A percentile compares a stretch with the other conserved stretches of the same genome.
Conservation (phyloP, 2,888 invertebrate genomes). For the Drosophila anceps region DNA sequence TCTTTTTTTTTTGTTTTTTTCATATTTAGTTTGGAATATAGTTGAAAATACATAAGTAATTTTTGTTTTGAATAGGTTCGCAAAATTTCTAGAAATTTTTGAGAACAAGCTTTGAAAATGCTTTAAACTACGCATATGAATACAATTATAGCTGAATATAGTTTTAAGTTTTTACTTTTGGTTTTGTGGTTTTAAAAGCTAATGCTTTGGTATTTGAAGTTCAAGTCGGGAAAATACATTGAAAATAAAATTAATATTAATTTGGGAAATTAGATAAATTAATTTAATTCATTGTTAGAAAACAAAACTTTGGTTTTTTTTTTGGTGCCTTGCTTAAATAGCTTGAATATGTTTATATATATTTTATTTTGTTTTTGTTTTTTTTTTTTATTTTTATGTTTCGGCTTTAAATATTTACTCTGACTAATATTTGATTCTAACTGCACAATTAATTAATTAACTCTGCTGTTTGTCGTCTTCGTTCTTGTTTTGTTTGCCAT, state of each 20-base stretch:
- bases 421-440: conserved; percentile 71
- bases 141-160: conserved; percentile 73
- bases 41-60: conserved; percentile 62
- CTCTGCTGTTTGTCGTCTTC: conserved; percentile 7
- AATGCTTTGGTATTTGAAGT: conserved; percentile 46
- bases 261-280: neutral
- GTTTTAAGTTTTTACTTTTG: conserved; percentile 50
- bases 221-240: conserved; percentile 28
- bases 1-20: neutral
- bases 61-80: conserved; percentile 63
- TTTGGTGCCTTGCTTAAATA: conserved; percentile 45
- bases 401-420: conserved; percentile 57
- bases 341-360: conserved; percentile 48
- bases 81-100: conserved; percentile 81
- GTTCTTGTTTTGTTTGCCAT: conserved; percentile 36
- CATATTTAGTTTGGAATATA: conserved; percentile 58
- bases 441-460: conserved; percentile 48
- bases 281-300: conserved; percentile 5
- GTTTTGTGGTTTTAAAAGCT: conserved; percentile 28
- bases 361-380: conserved; percentile 32
- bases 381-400: conserved; percentile 23
- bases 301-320: conserved; percentile 11
- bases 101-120: conserved; percentile 83
- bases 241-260: neutral
- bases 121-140: conserved; percentile 81